Percentiles rank a stretch among this genome's conserved stretches.
These are phyloP conservation scores for Matsumurasca onukii DNA, from an alignment of 1,140 invertebrate genomes.

Conservation along the genomic window DNA sequence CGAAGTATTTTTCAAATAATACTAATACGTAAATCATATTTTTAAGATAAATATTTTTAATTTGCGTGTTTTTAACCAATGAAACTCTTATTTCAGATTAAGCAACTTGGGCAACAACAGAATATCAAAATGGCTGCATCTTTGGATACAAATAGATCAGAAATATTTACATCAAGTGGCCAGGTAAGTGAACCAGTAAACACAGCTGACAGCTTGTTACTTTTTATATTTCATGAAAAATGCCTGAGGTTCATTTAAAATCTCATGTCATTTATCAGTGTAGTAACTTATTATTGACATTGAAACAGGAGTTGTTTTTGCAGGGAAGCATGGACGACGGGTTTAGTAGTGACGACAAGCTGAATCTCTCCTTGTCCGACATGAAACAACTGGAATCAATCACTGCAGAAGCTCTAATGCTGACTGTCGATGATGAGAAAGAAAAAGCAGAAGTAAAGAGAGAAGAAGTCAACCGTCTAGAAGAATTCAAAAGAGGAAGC, in stretches of 20 bases:
- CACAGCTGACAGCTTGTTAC: too few relatives aligned
- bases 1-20: too few relatives aligned
- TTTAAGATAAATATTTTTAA: too few relatives aligned
- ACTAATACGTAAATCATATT: too few relatives aligned
- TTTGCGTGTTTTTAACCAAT: too few relatives aligned
- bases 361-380: background rate
- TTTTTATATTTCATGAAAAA: too few relatives aligned
- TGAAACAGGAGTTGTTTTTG: too few relatives aligned
- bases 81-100: too few relatives aligned
- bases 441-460: background rate
- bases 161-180: conserved; percentile 4
- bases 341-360: conserved; percentile 21
- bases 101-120: conserved; percentile 29
- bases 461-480: background rate
- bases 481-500: background rate
- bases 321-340: conserved; percentile 19
- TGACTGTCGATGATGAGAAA: background rate
- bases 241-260: too few relatives aligned
- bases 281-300: too few relatives aligned
- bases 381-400: background rate
- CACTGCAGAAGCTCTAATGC: background rate
- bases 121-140: background rate
- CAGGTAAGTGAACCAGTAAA: background rate
- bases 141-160: conserved; percentile 25
- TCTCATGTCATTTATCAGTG: background rate